These are phyloP conservation scores for Hydrochoerus hydrochaeris DNA, from an alignment of 2,113 vertebrate species.

Conservation along the genomic window DNA sequence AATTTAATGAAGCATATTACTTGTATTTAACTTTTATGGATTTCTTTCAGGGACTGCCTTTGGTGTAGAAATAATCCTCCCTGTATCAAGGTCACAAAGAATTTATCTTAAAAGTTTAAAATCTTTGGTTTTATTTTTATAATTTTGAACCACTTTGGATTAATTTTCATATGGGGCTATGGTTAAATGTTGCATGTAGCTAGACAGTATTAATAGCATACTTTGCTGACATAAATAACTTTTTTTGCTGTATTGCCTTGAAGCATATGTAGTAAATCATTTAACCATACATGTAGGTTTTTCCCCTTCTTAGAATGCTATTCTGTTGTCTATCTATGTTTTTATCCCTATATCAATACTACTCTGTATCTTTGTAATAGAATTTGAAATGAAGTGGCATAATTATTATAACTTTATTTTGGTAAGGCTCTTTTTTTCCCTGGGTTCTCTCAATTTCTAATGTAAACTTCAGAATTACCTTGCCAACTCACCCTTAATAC, in stretches of 20 bases:
- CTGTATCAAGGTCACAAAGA: neutral
- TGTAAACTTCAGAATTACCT: neutral
- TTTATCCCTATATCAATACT: neutral
- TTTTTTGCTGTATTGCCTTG: neutral
- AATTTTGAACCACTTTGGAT: neutral
- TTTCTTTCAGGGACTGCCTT: neutral
- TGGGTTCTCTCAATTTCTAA: neutral
- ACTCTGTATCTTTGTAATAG: neutral
- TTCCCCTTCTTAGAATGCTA: neutral
- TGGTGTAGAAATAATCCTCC: neutral
- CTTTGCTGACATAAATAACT: neutral
- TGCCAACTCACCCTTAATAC: neutral
- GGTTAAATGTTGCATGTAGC: neutral
- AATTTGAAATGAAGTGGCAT: neutral
- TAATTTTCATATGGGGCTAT: neutral
- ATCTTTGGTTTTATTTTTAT: neutral
- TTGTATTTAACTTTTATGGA: neutral
- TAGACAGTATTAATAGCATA: neutral
- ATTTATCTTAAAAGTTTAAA: neutral
- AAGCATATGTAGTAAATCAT: neutral
- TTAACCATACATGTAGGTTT: neutral
- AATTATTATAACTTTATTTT: neutral
- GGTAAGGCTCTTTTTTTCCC: neutral
- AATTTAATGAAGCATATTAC: conserved; percentile 10
- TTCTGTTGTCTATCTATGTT: neutral